Conservation (phyloP, 2,888 invertebrate genomes). For the Cotesia congregata region DNA sequence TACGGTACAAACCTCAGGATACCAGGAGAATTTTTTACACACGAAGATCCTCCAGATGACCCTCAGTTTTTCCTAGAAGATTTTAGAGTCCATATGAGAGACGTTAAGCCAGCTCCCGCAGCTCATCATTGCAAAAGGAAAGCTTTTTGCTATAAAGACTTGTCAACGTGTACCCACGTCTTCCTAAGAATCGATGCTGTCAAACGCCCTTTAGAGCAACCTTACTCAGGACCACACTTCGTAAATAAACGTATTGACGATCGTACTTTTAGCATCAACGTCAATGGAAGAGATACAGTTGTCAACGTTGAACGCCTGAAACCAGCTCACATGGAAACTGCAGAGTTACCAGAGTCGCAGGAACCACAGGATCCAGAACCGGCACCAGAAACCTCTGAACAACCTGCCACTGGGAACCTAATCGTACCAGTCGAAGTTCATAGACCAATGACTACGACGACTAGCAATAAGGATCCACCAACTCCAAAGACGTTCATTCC, state of each 20-base stretch:
- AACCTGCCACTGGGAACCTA: no score
- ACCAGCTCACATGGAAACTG: not conserved
- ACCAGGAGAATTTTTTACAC: slow-evolving; percentile 32
- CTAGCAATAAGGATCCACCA: no score
- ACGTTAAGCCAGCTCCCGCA: slow-evolving; percentile 21
- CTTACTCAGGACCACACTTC: slow-evolving; percentile 40
- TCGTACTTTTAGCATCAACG: slow-evolving; percentile 20
- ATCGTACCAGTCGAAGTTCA: no score
- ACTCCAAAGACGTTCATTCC: no score
- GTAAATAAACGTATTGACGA: slow-evolving; percentile 34
- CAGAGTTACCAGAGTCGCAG: not conserved
- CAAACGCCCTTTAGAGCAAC: slow-evolving; percentile 37
- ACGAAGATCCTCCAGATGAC: not conserved
- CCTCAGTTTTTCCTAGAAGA: slow-evolving; percentile 19
- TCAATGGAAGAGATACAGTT: slow-evolving; percentile 30
- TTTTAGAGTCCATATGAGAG: slow-evolving; percentile 29
- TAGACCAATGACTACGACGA: no score
- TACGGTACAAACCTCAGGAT: slow-evolving; percentile 23
- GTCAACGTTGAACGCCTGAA: slow-evolving; percentile 29
- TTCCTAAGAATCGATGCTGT: slow-evolving; percentile 40
- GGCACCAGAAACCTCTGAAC: no score
- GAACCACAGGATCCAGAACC: no score
- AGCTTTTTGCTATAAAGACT: slow-evolving; percentile 27
- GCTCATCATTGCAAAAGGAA: slow-evolving; percentile 31
- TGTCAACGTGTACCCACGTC: slow-evolving; percentile 35